Conservation (phyloP, 1,140 invertebrate species). For the Apis dorsata region DNA sequence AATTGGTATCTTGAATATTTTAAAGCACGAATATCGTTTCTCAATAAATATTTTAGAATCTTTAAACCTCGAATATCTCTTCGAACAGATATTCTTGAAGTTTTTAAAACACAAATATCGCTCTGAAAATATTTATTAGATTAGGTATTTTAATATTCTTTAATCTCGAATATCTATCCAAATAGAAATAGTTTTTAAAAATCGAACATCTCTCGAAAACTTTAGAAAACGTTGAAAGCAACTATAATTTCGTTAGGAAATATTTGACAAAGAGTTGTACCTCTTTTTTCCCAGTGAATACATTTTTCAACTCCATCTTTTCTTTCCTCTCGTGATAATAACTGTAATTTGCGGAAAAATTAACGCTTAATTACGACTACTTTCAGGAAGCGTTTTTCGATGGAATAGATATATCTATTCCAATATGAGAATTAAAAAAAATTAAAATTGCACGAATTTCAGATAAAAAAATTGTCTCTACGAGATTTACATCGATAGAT, state of each 20-base stretch:
- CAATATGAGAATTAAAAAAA: not conserved
- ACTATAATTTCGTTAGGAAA: not conserved
- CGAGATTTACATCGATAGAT: not conserved
- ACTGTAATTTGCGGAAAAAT: not conserved
- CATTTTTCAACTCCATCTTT: not conserved
- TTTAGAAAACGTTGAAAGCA: not conserved
- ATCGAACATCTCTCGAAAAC: no score
- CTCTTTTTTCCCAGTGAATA: not conserved
- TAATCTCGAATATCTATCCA: not conserved
- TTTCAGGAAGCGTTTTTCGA: not conserved
- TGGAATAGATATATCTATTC: not conserved
- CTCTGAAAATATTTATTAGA: no score
- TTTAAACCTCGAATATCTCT: no score
- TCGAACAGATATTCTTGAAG: no score
- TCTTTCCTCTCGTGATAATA: not conserved
- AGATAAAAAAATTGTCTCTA: not conserved
- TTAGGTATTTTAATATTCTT: not conserved
- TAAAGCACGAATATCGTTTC: no score
- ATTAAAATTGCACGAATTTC: conserved; percentile 8
- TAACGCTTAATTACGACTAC: not conserved
- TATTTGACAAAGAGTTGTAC: not conserved
- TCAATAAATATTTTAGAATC: no score
- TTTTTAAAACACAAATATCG: no score
- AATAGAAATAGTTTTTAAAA: not conserved
- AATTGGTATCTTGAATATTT: no score